These are phyloP conservation scores for Chondrosia reniformis DNA, from an alignment of 37 sponge, comb jelly and placozoan genomes.

Conservation along the genomic window DNA sequence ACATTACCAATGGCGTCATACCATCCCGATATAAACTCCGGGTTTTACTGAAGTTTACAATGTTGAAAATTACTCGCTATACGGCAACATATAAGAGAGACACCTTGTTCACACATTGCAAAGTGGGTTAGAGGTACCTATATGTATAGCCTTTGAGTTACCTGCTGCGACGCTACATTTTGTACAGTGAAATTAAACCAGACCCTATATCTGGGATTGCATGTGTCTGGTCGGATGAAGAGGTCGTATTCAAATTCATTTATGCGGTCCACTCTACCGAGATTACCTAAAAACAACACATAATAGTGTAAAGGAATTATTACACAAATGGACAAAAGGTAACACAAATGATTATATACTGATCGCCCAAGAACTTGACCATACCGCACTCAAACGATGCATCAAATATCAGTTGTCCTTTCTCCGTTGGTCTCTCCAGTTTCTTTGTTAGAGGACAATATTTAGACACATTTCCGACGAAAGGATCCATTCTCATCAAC, in stretches of 20 bases:
- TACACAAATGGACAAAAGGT: too few species aligned
- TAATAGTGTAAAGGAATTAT: neutral
- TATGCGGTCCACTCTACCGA: constrained; percentile 86
- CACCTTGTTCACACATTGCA: neutral
- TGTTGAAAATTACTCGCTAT: constrained; percentile 87
- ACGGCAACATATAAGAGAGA: too few species aligned
- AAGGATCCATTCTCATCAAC: constrained; percentile 28
- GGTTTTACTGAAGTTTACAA: constrained; percentile 94
- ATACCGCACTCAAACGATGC: constrained; percentile 88
- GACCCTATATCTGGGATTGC: constrained; percentile 85
- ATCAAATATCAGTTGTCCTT: constrained; percentile 81
- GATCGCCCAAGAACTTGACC: too few species aligned
- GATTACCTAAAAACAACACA: constrained; percentile 71
- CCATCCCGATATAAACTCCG: constrained; percentile 95
- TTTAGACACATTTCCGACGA: constrained; percentile 81
- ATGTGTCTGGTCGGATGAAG: constrained; percentile 91
- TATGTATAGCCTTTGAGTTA: neutral
- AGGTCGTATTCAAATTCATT: constrained; percentile 92
- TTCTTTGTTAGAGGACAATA: constrained; percentile 42
- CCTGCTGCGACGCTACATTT: constrained; percentile 75
- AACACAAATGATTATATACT: too few species aligned
- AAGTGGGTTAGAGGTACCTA: neutral
- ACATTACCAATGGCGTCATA: constrained; percentile 90
- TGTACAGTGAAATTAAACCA: constrained; percentile 94
- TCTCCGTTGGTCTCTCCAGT: constrained; percentile 29